Conservation (phyloP, 2,888 invertebrate species). For the Ganaspis brasiliensis region DNA sequence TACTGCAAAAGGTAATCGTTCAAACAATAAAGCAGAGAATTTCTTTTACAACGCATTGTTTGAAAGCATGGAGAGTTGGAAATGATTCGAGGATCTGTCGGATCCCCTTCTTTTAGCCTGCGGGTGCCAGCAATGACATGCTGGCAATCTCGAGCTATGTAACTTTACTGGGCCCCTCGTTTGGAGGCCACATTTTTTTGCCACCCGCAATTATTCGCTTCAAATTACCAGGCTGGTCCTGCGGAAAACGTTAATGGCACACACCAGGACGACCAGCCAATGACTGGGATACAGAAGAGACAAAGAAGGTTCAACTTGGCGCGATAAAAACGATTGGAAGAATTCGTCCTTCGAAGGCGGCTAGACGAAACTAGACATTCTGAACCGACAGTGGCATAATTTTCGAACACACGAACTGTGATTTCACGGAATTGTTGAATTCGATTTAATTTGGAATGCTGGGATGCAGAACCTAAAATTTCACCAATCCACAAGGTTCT, state of each 20-base stretch:
- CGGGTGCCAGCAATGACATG: slow-evolving; percentile 74
- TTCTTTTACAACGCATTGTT: slow-evolving; percentile 31
- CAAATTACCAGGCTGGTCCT: slow-evolving; percentile 72
- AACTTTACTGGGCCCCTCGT: slow-evolving; percentile 66
- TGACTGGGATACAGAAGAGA: slow-evolving; percentile 13
- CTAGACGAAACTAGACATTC: slow-evolving; percentile 1
- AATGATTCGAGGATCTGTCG: not conserved
- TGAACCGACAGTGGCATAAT: slow-evolving; percentile 11
- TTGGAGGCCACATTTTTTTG: slow-evolving; percentile 71
- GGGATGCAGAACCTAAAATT: not conserved
- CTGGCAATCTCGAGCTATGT: slow-evolving; percentile 71
- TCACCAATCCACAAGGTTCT: not conserved
- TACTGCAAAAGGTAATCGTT: not conserved
- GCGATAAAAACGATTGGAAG: slow-evolving; percentile 16
- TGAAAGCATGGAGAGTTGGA: slow-evolving; percentile 7
- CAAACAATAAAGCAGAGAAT: not conserved
- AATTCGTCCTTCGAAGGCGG: slow-evolving; percentile 2
- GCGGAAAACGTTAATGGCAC: slow-evolving; percentile 71
- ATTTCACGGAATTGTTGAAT: slow-evolving; percentile 23
- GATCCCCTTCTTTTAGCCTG: slow-evolving; percentile 59
- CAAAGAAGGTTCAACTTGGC: slow-evolving; percentile 11
- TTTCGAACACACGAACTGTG: slow-evolving; percentile 33
- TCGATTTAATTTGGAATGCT: slow-evolving; percentile 8
- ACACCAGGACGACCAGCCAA: slow-evolving; percentile 45
- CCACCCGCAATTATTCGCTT: slow-evolving; percentile 74